phyloP scores from a whole-genome alignment of 2,888 invertebrate species.

The Blastobasis adustella region DNA sequence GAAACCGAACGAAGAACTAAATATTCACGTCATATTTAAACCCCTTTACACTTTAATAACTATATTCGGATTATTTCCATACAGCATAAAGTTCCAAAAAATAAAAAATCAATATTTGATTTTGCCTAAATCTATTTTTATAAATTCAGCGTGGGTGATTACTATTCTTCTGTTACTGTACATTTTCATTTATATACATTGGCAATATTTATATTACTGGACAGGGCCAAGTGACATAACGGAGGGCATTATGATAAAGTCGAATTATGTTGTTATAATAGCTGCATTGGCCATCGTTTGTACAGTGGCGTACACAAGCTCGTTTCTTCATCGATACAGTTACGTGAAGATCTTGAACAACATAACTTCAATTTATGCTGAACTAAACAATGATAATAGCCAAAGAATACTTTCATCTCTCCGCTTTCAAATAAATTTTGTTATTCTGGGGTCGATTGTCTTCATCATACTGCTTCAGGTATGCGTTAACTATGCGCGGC shows the following conservation, averaged over 20 bases:
- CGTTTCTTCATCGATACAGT: slow-evolving; percentile 33
- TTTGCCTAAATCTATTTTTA: slow-evolving; percentile 38
- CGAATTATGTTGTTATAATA: slow-evolving; percentile 50
- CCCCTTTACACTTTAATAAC: too few species aligned
- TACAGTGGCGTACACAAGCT: slow-evolving; percentile 31
- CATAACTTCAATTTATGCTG: slow-evolving; percentile 25
- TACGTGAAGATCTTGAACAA: slow-evolving; percentile 43
- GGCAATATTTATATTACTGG: slow-evolving; percentile 11
- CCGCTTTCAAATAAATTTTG: slow-evolving; percentile 27
- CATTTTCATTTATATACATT: slow-evolving; percentile 34
- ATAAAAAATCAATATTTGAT: slow-evolving; percentile 7
- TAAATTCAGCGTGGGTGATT: slow-evolving; percentile 39
- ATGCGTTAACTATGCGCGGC: slow-evolving; percentile 37
- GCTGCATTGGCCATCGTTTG: slow-evolving; percentile 27
- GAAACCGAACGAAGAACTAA: too few species aligned
- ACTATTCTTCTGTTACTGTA: slow-evolving; percentile 27
- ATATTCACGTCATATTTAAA: too few species aligned
- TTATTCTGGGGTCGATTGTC: slow-evolving; percentile 21
- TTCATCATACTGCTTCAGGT: slow-evolving; percentile 28
- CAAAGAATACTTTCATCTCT: slow-evolving; percentile 25
- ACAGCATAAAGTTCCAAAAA: too few species aligned
- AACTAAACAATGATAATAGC: slow-evolving; percentile 22
- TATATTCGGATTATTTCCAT: too few species aligned
- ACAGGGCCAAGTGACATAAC: slow-evolving; percentile 16
- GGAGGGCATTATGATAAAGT: slow-evolving; percentile 36